Percentiles rank a stretch among this genome's conserved stretches.
phyloP scores from a whole-genome alignment of 1,140 invertebrate genomes.

The Drosophila albomicans region DNA sequence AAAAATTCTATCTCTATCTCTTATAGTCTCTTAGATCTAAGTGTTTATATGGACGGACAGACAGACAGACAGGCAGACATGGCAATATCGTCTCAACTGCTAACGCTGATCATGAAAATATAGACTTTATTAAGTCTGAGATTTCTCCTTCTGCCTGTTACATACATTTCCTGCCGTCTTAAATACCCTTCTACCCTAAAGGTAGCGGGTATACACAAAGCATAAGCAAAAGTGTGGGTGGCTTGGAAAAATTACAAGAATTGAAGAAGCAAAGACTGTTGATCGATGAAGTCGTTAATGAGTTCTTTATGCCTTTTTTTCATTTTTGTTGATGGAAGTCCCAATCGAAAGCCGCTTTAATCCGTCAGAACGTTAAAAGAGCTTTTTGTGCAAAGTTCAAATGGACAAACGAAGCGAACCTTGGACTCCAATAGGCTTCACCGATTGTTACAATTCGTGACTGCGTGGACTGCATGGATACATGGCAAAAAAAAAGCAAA shows the following conservation, averaged over 20 bases:
- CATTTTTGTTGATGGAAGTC: conserved; percentile 47
- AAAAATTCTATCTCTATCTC: too few relatives aligned
- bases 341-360: conserved; percentile 36
- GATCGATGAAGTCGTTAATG: conserved; percentile 76
- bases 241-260: background rate
- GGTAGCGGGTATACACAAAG: too few relatives aligned
- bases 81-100: too few relatives aligned
- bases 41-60: too few relatives aligned
- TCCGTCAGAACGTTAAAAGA: conserved; percentile 36
- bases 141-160: too few relatives aligned
- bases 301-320: conserved; percentile 27
- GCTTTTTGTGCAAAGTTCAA: conserved; percentile 67
- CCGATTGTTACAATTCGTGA: conserved; percentile 36
- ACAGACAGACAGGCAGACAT: too few relatives aligned
- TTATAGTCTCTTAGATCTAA: too few relatives aligned
- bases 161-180: too few relatives aligned
- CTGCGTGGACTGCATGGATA: conserved; percentile 21
- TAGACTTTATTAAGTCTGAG: too few relatives aligned
- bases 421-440: conserved; percentile 60
- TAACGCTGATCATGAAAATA: too few relatives aligned
- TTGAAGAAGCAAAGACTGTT: background rate
- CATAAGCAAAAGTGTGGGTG: background rate
- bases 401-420: conserved; percentile 40
- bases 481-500: conserved; percentile 18
- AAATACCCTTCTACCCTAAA: too few relatives aligned